A percentile compares a stretch with the other conserved stretches of the same genome.
phyloP scores from a whole-genome alignment of 2,888 invertebrate genomes.

The Orthonychiurus folsomi region DNA sequence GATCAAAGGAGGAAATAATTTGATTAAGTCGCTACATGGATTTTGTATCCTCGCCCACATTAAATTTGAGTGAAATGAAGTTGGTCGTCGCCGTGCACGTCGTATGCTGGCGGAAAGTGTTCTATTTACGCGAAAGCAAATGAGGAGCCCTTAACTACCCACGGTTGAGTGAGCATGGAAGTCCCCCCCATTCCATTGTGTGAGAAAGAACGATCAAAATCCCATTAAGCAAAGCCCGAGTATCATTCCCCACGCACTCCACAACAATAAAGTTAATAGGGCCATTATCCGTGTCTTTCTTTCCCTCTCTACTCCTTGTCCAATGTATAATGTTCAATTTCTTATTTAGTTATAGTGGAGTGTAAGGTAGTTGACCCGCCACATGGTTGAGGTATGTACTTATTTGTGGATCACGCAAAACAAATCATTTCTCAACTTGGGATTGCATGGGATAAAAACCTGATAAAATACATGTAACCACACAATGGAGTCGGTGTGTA shows the following conservation, averaged over 20 bases:
- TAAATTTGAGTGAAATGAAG: no score
- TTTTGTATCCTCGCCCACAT: slow-evolving; percentile 1
- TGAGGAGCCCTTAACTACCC: neutral
- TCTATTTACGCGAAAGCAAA: neutral
- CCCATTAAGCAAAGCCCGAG: slow-evolving; percentile 6
- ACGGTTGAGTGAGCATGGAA: neutral
- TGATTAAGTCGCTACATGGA: slow-evolving; percentile 37
- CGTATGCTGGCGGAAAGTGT: no score
- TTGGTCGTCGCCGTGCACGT: no score
- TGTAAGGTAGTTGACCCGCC: neutral
- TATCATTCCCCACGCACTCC: neutral
- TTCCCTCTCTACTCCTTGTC: neutral
- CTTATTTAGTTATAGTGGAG: neutral
- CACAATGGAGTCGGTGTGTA: no score
- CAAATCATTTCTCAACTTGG: slow-evolving; percentile 4
- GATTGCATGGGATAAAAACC: no score
- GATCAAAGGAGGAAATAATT: slow-evolving; percentile 21
- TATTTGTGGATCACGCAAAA: slow-evolving; percentile 10
- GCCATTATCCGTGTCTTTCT: no score
- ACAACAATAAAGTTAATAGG: neutral
- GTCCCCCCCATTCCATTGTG: slow-evolving; percentile 5
- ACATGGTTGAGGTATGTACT: neutral
- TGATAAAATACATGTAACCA: no score
- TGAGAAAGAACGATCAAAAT: slow-evolving; percentile 18
- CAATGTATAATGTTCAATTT: neutral